Conservation (phyloP, 2,888 invertebrate genomes). For the Cataglyphis cursor region DNA sequence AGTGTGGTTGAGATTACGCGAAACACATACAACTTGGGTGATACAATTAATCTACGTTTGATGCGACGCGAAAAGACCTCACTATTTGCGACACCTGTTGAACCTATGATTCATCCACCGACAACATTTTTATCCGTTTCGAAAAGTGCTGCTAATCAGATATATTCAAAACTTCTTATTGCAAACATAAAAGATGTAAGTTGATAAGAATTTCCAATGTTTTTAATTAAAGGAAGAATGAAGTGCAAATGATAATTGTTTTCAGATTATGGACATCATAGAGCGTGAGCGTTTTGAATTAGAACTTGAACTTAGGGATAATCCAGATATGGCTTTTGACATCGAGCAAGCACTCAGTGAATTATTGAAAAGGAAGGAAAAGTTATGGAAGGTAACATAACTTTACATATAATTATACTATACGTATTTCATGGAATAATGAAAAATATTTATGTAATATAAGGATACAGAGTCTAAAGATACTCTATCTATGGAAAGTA, state of each 20-base stretch:
- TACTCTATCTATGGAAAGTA: conserved; percentile 16
- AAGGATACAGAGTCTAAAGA: conserved; percentile 37
- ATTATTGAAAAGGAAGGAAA: conserved; percentile 88
- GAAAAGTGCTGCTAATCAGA: conserved; percentile 87
- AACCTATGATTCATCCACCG: conserved; percentile 79
- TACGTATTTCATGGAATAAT: conserved; percentile 16
- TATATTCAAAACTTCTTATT: conserved; percentile 93
- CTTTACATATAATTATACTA: not conserved
- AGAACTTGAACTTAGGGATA: conserved; percentile 87
- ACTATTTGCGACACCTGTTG: conserved; percentile 88
- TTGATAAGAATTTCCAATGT: conserved; percentile 18
- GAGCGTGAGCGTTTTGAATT: conserved; percentile 91
- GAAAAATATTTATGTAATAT: conserved; percentile 20
- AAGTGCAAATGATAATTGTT: not conserved
- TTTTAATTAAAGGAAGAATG: not conserved
- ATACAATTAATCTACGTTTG: conserved; percentile 92
- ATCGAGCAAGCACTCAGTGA: conserved; percentile 94
- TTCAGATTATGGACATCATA: conserved; percentile 90
- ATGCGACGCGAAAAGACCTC: conserved; percentile 94
- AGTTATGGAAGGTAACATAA: conserved; percentile 67
- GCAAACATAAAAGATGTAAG: conserved; percentile 91
- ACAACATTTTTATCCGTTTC: conserved; percentile 86
- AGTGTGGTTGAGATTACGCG: conserved; percentile 90
- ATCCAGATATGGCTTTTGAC: conserved; percentile 93
- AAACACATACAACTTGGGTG: conserved; percentile 89